Conservation (phyloP, 2,113 vertebrate genomes). For the Phyllostomus discolor region DNA sequence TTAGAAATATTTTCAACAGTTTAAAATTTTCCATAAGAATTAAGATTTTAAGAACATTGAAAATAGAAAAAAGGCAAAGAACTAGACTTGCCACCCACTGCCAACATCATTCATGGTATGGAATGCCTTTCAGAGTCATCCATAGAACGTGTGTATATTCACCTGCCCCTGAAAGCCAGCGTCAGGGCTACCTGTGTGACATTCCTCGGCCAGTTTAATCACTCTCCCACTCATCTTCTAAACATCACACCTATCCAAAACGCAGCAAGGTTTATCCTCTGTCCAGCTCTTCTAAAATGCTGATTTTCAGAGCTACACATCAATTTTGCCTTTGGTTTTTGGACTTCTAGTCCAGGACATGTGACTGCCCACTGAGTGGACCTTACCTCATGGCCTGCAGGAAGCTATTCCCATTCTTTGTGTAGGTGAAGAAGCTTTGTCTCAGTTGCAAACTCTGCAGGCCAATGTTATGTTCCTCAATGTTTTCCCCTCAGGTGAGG, state of each 20-base stretch:
- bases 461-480: neutral
- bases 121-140: neutral
- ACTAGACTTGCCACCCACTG: neutral
- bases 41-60: neutral
- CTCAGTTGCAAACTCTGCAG: neutral
- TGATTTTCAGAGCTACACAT: neutral
- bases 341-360: neutral
- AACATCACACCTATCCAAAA: neutral
- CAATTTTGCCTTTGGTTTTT: neutral
- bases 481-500: too few relatives aligned
- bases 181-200: neutral
- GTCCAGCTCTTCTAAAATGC: neutral
- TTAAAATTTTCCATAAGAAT: neutral
- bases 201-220: too few relatives aligned
- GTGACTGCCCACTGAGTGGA: neutral
- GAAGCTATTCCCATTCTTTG: neutral
- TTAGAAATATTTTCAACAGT: neutral
- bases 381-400: too few relatives aligned
- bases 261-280: neutral
- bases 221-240: neutral
- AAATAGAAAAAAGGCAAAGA: neutral
- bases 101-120: neutral
- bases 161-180: neutral
- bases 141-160: neutral
- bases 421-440: neutral